These are phyloP conservation scores for Gulo gulo DNA, from an alignment of 2,113 vertebrate genomes.

Conservation along the genomic window DNA sequence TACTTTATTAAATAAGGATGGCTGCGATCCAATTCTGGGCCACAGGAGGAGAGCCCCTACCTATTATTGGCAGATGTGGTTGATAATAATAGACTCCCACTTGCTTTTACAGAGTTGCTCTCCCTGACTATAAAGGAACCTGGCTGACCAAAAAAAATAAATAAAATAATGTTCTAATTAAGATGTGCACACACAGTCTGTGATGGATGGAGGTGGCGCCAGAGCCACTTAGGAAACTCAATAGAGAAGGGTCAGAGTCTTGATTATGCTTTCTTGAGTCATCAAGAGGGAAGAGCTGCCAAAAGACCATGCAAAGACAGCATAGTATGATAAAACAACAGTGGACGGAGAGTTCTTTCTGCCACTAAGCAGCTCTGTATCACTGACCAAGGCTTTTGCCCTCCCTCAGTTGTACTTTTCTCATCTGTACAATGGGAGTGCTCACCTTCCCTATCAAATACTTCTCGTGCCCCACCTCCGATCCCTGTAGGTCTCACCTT, in stretches of 20 bases:
- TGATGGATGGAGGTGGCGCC: not conserved
- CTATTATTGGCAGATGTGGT: not conserved
- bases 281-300: not conserved
- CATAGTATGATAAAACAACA: not conserved
- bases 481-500: not conserved
- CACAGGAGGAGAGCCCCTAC: not conserved
- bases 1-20: constrained; percentile 11
- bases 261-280: not conserved
- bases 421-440: not conserved
- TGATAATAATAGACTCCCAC: not conserved
- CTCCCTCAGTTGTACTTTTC: not conserved
- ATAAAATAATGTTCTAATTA: not conserved
- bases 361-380: too few relatives aligned
- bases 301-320: not conserved
- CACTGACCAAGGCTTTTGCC: too few relatives aligned
- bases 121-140: not conserved
- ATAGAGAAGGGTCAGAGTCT: not conserved
- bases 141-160: not conserved
- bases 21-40: not conserved
- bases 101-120: not conserved
- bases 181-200: not conserved
- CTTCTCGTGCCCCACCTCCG: not conserved
- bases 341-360: not conserved
- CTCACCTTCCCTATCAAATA: not conserved
- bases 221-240: not conserved